Evolutionary conservation across 1,140 invertebrate species (phyloP).

Genomic region (Orchestia grillus): DNA sequence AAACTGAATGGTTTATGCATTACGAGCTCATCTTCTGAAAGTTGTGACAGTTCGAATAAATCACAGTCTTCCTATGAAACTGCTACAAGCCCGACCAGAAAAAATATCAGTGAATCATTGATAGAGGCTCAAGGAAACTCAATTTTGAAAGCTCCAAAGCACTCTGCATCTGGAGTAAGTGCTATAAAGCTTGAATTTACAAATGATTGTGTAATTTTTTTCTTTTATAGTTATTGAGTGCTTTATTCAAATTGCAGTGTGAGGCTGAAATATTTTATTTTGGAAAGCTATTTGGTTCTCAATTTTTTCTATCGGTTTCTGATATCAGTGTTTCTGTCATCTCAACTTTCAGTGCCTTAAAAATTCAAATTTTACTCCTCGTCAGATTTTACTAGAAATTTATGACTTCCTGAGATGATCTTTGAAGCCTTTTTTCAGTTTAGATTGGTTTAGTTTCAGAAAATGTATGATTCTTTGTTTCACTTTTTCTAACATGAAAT

Average conservation of each 20-base stretch:
- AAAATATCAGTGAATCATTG: background rate
- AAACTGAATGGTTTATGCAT: background rate
- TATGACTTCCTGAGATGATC: background rate
- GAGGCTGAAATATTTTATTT: background rate
- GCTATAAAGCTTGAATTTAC: background rate
- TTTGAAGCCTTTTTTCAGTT: background rate
- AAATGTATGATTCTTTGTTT: background rate
- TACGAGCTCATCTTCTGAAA: background rate
- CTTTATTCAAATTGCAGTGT: too few relatives aligned
- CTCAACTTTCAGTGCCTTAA: background rate
- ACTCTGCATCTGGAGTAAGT: slow-evolving; percentile 22
- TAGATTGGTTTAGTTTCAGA: background rate
- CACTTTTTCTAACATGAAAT: background rate
- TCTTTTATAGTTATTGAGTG: too few relatives aligned
- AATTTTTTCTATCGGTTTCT: background rate
- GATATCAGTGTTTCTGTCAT: background rate
- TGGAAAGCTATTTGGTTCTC: background rate
- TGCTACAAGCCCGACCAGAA: background rate
- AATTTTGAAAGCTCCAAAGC: slow-evolving; percentile 8
- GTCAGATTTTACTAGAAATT: background rate
- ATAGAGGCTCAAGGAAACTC: background rate
- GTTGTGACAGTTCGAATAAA: background rate
- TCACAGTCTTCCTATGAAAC: background rate
- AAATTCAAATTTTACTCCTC: background rate
- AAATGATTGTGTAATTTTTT: background rate